Evolutionary conservation across 2,113 vertebrate species (phyloP).

Genomic region (Triplophysa siluroides): DNA sequence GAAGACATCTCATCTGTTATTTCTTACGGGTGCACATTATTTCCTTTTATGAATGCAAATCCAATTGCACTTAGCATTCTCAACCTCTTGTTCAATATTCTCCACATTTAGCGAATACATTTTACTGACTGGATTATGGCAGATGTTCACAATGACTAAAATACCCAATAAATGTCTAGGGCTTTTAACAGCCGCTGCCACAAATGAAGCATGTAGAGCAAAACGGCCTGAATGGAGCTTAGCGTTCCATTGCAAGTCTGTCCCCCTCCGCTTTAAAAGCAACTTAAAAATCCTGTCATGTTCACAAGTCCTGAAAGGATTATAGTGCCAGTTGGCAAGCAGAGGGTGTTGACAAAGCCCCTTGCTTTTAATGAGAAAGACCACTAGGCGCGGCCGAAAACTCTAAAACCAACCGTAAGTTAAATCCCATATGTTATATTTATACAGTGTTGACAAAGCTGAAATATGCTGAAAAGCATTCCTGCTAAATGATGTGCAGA

Average conservation of each 20-base stretch:
- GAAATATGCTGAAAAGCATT: constrained; percentile 16
- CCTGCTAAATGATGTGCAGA: not conserved
- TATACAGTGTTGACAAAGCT: constrained; percentile 24
- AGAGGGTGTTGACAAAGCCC: constrained; percentile 46
- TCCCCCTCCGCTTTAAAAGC: not conserved
- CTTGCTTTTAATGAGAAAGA: constrained; percentile 42
- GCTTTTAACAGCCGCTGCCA: not conserved
- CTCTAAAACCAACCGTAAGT: constrained; percentile 9
- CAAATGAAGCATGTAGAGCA: constrained; percentile 1
- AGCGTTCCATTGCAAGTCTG: constrained; percentile 15
- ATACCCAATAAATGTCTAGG: not conserved
- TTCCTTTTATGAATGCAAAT: too few relatives aligned
- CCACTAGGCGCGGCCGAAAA: constrained; percentile 34
- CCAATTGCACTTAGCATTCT: too few relatives aligned
- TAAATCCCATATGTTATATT: constrained; percentile 34
- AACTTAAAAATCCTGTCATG: constrained; percentile 53
- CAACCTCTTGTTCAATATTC: not conserved
- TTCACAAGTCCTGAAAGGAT: constrained; percentile 44
- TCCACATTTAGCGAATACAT: not conserved
- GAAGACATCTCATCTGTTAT: too few relatives aligned
- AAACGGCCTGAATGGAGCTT: constrained; percentile 24
- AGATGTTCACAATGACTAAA: not conserved
- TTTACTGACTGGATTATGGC: not conserved
- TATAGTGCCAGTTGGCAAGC: constrained; percentile 42
- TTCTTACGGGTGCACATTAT: too few relatives aligned